Conservation (phyloP, 2,888 invertebrate species). For the Harmothoe impar region DNA sequence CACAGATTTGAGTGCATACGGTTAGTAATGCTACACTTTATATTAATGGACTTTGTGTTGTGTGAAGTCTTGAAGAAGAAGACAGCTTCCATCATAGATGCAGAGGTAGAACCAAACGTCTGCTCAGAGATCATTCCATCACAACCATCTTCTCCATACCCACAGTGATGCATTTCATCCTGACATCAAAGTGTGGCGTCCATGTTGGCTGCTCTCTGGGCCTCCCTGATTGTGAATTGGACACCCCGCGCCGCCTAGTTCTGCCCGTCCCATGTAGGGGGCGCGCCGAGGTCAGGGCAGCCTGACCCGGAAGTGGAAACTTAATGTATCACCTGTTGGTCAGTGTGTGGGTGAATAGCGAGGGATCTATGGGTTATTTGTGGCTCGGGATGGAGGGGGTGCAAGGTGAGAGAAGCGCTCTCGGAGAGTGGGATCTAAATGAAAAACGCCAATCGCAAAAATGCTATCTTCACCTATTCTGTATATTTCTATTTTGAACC, state of each 20-base stretch:
- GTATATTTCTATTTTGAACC: too few relatives aligned
- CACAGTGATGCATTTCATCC: neutral
- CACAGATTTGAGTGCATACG: too few relatives aligned
- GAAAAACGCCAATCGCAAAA: neutral
- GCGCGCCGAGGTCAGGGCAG: neutral
- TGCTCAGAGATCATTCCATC: too few relatives aligned
- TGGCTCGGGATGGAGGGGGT: neutral
- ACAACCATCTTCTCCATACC: too few relatives aligned
- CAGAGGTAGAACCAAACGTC: too few relatives aligned
- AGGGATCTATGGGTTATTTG: neutral
- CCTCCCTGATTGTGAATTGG: conserved; percentile 10
- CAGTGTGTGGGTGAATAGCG: neutral
- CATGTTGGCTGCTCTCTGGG: neutral
- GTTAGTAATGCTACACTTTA: too few relatives aligned
- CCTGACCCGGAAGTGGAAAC: conserved; percentile 18
- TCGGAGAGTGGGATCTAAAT: neutral
- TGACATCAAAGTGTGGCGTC: neutral
- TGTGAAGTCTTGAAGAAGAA: too few relatives aligned
- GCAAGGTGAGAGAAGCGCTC: too few relatives aligned
- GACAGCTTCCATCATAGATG: too few relatives aligned
- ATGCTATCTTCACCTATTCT: too few relatives aligned
- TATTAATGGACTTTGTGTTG: too few relatives aligned
- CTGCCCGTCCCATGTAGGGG: neutral
- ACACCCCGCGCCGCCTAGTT: conserved; percentile 8
- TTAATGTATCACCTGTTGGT: conserved; percentile 48